phyloP scores from a whole-genome alignment of 2,797 vertebrate genomes.

The Knipowitschia caucasica region DNA sequence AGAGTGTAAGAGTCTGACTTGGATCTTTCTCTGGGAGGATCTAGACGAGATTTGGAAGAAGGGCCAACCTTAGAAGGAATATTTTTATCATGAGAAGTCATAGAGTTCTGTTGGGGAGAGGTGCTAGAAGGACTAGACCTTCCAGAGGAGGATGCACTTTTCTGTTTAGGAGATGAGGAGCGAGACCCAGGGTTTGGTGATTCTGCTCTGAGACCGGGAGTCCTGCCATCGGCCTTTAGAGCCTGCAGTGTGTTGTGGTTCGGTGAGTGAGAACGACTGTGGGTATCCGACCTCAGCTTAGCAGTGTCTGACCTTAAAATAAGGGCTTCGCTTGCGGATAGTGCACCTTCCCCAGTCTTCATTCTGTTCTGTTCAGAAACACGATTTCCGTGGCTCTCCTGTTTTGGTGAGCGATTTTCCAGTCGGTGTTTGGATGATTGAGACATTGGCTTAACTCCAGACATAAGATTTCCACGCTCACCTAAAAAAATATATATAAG shows the following conservation, averaged over 20 bases:
- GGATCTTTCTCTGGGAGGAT: constrained; percentile 94
- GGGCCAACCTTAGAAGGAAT: constrained; percentile 85
- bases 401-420: constrained; percentile 86
- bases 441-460: constrained; percentile 79
- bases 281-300: constrained; percentile 94
- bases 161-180: constrained; percentile 93
- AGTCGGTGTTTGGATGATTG: constrained; percentile 87
- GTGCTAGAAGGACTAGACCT: constrained; percentile 84
- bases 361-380: constrained; percentile 83
- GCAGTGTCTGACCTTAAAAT: constrained; percentile 91
- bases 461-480: constrained; percentile 86
- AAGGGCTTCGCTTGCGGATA: constrained; percentile 92
- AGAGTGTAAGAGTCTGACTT: constrained; percentile 98
- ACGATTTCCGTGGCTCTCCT: constrained; percentile 83
- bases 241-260: constrained; percentile 98
- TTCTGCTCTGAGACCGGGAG: constrained; percentile 83
- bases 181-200: constrained; percentile 91
- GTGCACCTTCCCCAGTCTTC: constrained; percentile 79
- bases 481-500: constrained; percentile 78
- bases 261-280: constrained; percentile 94
- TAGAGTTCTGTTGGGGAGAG: constrained; percentile 84
- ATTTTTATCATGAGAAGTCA: constrained; percentile 87
- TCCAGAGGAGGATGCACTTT: constrained; percentile 78
- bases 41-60: constrained; percentile 88
- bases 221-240: constrained; percentile 89